phyloP scores from a whole-genome alignment of 2,797 vertebrate species.

The Rhinogobio ventralis region DNA sequence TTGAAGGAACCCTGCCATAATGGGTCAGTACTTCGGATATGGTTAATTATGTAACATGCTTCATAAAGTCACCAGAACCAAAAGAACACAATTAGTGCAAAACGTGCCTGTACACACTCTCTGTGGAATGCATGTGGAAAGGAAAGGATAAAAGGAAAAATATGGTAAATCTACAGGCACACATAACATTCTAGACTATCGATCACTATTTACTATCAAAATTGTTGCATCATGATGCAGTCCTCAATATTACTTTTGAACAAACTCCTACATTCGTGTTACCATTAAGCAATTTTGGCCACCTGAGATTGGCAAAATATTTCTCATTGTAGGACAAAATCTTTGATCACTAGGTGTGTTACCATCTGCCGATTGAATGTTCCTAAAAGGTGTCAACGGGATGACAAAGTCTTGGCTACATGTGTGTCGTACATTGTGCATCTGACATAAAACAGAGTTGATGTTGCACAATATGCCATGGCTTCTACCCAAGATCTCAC shows the following conservation, averaged over 20 bases:
- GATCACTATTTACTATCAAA: background rate
- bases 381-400: background rate
- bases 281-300: background rate
- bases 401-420: background rate
- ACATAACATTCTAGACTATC: background rate
- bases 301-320: background rate
- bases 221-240: background rate
- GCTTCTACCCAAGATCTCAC: background rate
- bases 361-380: background rate
- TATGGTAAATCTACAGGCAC: background rate
- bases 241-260: background rate
- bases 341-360: background rate
- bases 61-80: background rate
- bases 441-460: background rate
- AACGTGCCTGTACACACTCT: background rate
- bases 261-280: background rate
- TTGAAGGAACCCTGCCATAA: background rate
- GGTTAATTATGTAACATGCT: slow-evolving; percentile 6
- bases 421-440: background rate
- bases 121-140: background rate
- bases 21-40: background rate
- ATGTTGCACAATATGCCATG: background rate
- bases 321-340: background rate
- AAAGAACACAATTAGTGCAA: slow-evolving; percentile 1
- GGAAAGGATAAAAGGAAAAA: background rate